Evolutionary conservation across 1,140 invertebrate species (phyloP).

Genomic region (Dendroctonus valens): DNA sequence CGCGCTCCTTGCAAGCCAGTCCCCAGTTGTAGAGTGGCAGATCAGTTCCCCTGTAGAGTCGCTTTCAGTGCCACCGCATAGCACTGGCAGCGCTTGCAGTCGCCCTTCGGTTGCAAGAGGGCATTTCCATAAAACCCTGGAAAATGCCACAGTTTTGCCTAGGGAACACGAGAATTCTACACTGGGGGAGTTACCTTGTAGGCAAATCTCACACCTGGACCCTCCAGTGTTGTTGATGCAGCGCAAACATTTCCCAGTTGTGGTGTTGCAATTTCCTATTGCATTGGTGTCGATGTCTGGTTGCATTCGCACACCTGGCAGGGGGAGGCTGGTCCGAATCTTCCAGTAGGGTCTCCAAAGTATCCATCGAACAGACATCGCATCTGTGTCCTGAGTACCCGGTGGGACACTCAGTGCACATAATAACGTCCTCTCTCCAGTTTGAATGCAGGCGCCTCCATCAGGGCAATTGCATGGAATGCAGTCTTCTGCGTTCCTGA

Average conservation of each 20-base stretch:
- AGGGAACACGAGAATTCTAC: neutral
- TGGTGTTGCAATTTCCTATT: slow-evolving; percentile 90
- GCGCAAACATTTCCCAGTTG: slow-evolving; percentile 92
- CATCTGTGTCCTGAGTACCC: slow-evolving; percentile 91
- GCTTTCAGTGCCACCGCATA: slow-evolving; percentile 71
- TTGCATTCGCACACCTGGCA: slow-evolving; percentile 93
- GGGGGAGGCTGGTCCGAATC: slow-evolving; percentile 72
- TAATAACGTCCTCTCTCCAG: slow-evolving; percentile 77
- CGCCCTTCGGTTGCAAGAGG: slow-evolving; percentile 77
- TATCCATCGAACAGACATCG: slow-evolving; percentile 95
- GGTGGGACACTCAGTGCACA: slow-evolving; percentile 90
- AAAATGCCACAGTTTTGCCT: neutral
- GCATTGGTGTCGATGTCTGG: slow-evolving; percentile 90
- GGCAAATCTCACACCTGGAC: slow-evolving; percentile 82
- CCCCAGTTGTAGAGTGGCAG: slow-evolving; percentile 78
- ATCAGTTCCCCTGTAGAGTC: slow-evolving; percentile 66
- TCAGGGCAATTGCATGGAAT: slow-evolving; percentile 93
- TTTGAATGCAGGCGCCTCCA: slow-evolving; percentile 87
- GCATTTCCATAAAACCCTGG: slow-evolving; percentile 81
- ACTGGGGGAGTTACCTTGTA: slow-evolving; percentile 62
- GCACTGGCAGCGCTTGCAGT: slow-evolving; percentile 84
- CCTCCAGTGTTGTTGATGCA: slow-evolving; percentile 97
- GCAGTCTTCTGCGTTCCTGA: slow-evolving; percentile 77
- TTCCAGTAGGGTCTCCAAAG: slow-evolving; percentile 60
- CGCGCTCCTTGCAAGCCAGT: slow-evolving; percentile 84